Conservation (phyloP, 2,113 vertebrate genomes). For the Vanacampus margaritifer region DNA sequence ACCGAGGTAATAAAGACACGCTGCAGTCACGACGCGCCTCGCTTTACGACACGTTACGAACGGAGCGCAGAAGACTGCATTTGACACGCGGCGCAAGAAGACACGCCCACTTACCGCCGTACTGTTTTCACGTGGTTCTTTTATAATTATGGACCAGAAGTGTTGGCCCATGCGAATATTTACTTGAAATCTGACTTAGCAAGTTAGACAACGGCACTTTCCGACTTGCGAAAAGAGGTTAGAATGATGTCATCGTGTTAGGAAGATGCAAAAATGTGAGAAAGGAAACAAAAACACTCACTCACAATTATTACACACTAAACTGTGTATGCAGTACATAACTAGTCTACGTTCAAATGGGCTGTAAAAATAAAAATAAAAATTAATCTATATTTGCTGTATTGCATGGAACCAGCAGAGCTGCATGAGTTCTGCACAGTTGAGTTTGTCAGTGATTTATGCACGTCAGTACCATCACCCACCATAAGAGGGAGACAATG, state of each 20-base stretch:
- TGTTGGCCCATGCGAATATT: not conserved
- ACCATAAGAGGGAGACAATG: constrained; percentile 64
- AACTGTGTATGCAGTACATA: not conserved
- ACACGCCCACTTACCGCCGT: not conserved
- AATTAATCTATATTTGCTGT: not conserved
- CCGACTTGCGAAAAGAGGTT: not conserved
- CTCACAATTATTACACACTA: too few species aligned
- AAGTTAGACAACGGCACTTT: not conserved
- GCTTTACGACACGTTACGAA: not conserved
- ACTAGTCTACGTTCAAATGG: not conserved
- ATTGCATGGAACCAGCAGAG: not conserved
- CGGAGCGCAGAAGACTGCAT: not conserved
- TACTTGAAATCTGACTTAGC: not conserved
- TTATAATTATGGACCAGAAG: not conserved
- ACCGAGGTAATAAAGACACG: constrained; percentile 21
- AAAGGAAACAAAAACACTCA: not conserved
- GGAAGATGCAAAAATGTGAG: not conserved
- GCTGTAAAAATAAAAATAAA: too few species aligned
- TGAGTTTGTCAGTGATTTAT: not conserved
- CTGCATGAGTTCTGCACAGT: not conserved
- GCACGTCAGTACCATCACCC: not conserved
- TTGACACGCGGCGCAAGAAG: not conserved
- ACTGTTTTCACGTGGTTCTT: not conserved
- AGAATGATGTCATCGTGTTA: not conserved
- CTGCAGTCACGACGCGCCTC: constrained; percentile 8